A percentile compares a stretch with the other conserved stretches of the same genome.
phyloP scores from a whole-genome alignment of 2,113 vertebrate species.

The Thinocorus orbignyianus region DNA sequence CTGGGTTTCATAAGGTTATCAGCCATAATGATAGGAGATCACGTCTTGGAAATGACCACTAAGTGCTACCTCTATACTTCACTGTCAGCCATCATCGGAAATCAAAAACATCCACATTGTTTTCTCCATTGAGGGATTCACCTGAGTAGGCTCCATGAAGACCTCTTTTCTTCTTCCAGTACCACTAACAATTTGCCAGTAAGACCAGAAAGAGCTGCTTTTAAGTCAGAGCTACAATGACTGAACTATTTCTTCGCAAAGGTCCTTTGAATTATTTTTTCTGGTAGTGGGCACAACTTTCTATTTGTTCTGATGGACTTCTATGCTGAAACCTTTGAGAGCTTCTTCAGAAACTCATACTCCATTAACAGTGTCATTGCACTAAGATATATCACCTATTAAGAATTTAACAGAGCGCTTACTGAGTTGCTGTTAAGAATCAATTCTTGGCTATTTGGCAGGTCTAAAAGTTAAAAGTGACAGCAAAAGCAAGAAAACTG shows the following conservation, averaged over 20 bases:
- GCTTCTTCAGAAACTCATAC: neutral
- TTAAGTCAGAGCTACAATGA: neutral
- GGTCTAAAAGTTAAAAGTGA: neutral
- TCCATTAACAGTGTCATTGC: neutral
- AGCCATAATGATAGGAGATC: neutral
- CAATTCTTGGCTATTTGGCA: neutral
- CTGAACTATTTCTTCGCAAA: neutral
- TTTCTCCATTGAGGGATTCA: neutral
- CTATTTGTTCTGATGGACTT: neutral
- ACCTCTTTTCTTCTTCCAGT: neutral
- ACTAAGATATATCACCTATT: neutral
- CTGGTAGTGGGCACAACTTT: neutral
- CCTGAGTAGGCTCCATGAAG: neutral
- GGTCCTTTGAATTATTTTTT: neutral
- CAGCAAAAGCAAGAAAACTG: neutral
- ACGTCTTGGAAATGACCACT: neutral
- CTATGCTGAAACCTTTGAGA: neutral
- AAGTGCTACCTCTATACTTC: neutral
- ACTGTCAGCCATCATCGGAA: neutral
- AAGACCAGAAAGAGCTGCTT: neutral
- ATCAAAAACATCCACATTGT: neutral
- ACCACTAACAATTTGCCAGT: neutral
- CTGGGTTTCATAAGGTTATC: neutral
- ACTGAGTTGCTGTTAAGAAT: neutral
- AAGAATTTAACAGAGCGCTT: neutral